Conservation (phyloP, 2,888 invertebrate genomes). For the Cosmia trapezina region DNA sequence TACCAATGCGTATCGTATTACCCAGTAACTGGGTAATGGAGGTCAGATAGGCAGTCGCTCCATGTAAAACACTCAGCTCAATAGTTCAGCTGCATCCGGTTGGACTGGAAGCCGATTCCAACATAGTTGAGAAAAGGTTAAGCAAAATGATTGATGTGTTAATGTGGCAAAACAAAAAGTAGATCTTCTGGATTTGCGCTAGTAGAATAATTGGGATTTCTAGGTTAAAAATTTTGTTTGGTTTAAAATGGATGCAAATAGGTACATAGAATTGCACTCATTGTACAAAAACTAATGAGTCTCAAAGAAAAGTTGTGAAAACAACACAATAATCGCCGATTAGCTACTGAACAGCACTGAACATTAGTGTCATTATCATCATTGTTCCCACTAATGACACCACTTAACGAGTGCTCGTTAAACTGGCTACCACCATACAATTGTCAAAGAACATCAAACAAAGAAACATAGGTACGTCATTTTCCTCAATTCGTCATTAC, state of each 20-base stretch:
- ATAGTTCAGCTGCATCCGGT: too few species aligned
- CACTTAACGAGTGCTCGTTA: slow-evolving; percentile 55
- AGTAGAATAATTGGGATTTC: not conserved
- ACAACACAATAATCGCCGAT: slow-evolving; percentile 50
- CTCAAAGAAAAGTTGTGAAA: slow-evolving; percentile 46
- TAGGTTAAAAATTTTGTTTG: not conserved
- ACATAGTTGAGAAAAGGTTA: too few species aligned
- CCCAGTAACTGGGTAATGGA: too few species aligned
- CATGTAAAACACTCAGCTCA: too few species aligned
- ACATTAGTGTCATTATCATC: slow-evolving; percentile 43
- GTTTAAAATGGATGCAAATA: slow-evolving; percentile 14
- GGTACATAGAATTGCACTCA: slow-evolving; percentile 20
- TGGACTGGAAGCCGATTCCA: too few species aligned
- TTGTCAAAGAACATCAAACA: slow-evolving; percentile 53
- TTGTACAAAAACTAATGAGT: slow-evolving; percentile 39
- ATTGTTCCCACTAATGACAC: slow-evolving; percentile 53
- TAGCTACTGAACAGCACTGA: slow-evolving; percentile 54
- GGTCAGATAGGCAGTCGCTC: too few species aligned
- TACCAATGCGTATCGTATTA: too few species aligned
- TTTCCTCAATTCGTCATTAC: slow-evolving; percentile 54
- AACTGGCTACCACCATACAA: slow-evolving; percentile 50
- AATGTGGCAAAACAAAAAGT: not conserved
- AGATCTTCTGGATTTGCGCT: not conserved
- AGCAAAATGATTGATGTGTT: not conserved
- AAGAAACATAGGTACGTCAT: slow-evolving; percentile 40